Percentiles rank a stretch among this genome's conserved stretches.
phyloP scores from a whole-genome alignment of 2,888 invertebrate genomes.

The Hyalella azteca region DNA sequence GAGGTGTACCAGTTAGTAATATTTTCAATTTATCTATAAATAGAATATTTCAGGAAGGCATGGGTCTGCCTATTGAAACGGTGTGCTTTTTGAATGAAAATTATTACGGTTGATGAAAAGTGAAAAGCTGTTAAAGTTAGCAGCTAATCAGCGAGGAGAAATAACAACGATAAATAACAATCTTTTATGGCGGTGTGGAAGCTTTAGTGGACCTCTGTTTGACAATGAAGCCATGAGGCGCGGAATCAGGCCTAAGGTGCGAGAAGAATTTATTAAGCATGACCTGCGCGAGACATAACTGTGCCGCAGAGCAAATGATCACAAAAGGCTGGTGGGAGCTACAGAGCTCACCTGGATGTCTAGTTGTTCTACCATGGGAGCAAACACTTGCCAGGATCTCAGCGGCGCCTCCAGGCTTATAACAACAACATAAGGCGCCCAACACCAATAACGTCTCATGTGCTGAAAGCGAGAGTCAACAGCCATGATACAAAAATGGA shows the following conservation, averaged over 20 bases:
- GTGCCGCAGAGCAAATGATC: neutral
- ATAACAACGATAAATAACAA: no score
- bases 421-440: conserved; percentile 32
- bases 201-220: no score
- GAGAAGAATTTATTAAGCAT: neutral
- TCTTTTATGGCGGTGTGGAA: no score
- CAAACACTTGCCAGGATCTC: conserved; percentile 8
- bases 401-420: neutral
- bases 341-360: neutral
- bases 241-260: neutral
- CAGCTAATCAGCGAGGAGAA: no score
- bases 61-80: no score
- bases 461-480: conserved; percentile 36
- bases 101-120: no score
- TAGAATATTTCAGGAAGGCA: no score
- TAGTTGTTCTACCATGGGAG: conserved; percentile 17
- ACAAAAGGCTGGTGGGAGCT: neutral
- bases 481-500: neutral
- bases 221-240: no score
- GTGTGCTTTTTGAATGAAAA: no score
- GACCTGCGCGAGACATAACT: neutral
- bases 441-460: conserved; percentile 19
- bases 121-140: no score
- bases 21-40: no score
- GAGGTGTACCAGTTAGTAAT: no score